Conservation (phyloP, 2,888 invertebrate species). For the Heliconius ismenius region DNA sequence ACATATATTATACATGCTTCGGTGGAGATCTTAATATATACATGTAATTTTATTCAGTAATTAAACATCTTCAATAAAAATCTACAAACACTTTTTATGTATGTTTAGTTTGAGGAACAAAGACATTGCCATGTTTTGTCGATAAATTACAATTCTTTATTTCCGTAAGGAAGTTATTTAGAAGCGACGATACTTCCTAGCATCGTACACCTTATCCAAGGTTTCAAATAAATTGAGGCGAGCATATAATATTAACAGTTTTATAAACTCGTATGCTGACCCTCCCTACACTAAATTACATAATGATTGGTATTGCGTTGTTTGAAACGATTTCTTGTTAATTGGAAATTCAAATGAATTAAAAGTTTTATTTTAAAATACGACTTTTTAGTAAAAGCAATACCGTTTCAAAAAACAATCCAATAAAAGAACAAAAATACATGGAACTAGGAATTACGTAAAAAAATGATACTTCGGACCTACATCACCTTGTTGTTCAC, state of each 20-base stretch:
- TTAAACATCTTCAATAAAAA: not conserved
- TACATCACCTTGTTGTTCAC: not conserved
- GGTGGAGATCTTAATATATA: conserved; percentile 22
- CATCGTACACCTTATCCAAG: conserved; percentile 14
- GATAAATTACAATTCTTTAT: conserved; percentile 17
- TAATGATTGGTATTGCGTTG: conserved; percentile 20
- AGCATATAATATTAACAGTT: not conserved
- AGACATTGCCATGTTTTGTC: conserved; percentile 19
- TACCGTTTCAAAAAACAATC: not conserved
- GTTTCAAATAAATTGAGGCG: conserved; percentile 8
- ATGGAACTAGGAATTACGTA: not conserved
- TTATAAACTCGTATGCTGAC: conserved; percentile 3
- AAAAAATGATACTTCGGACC: not conserved
- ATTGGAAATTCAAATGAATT: not conserved
- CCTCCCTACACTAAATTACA: conserved; percentile 24
- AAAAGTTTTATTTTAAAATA: not conserved
- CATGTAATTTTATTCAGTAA: not conserved
- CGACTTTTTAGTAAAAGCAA: not conserved
- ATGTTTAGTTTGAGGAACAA: conserved; percentile 18
- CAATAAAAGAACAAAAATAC: not conserved
- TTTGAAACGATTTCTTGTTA: conserved; percentile 11
- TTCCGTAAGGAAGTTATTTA: conserved; percentile 27
- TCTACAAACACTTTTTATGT: not conserved
- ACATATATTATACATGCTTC: conserved; percentile 36
- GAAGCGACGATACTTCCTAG: conserved; percentile 26